phyloP scores from a whole-genome alignment of 2,113 vertebrate species.

The Candoia aspera region DNA sequence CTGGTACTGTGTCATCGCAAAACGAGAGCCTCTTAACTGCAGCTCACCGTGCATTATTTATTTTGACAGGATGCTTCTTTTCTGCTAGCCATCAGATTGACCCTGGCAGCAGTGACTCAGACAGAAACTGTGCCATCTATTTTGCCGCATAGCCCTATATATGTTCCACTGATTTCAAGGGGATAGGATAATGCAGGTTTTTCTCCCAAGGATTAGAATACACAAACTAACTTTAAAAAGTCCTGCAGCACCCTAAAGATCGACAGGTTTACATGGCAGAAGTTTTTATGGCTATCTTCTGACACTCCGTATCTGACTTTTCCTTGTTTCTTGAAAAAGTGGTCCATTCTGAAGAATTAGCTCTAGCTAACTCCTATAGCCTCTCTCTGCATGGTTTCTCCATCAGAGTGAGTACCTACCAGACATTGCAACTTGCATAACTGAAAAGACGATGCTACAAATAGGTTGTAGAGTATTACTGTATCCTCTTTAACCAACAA shows the following conservation, averaged over 20 bases:
- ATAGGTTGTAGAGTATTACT: neutral
- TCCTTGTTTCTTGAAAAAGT: neutral
- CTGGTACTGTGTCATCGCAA: constrained; percentile 3
- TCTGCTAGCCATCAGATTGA: neutral
- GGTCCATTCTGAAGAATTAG: neutral
- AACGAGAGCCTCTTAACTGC: neutral
- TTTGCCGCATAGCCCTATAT: neutral
- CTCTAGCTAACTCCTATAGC: neutral
- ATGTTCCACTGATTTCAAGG: neutral
- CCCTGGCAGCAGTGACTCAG: neutral
- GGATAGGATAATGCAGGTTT: neutral
- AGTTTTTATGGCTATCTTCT: neutral
- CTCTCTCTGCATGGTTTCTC: neutral
- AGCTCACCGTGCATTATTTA: neutral
- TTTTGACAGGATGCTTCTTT: neutral
- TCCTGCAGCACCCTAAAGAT: neutral
- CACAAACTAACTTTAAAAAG: neutral
- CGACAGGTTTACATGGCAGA: neutral
- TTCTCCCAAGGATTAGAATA: neutral
- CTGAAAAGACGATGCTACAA: neutral
- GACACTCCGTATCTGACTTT: neutral
- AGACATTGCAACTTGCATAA: neutral
- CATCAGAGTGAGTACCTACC: neutral
- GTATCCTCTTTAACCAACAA: neutral
- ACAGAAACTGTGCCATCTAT: neutral